phyloP scores from a whole-genome alignment of 2,888 invertebrate species.

The Scotopteryx bipunctaria region DNA sequence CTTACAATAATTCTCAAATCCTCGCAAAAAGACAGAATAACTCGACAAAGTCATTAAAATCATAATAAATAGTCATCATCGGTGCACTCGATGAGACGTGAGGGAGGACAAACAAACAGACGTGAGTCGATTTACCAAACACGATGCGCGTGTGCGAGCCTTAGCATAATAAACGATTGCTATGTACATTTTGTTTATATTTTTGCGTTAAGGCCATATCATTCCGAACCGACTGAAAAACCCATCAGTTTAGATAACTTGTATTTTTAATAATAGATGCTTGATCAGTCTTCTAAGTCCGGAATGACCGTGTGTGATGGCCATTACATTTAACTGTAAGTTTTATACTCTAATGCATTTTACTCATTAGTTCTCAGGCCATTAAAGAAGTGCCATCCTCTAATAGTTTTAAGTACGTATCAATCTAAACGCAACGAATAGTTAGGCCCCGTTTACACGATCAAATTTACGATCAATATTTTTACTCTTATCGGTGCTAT shows the following conservation, averaged over 20 bases:
- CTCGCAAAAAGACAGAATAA: conserved; percentile 58
- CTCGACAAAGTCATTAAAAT: conserved; percentile 66
- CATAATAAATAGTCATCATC: conserved; percentile 68
- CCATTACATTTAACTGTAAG: conserved; percentile 60
- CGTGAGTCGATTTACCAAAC: conserved; percentile 82
- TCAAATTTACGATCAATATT: conserved; percentile 41
- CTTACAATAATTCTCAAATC: conserved; percentile 60
- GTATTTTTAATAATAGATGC: too few species aligned
- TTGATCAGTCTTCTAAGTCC: conserved; percentile 41
- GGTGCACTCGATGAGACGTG: conserved; percentile 61
- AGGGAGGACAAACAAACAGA: conserved; percentile 66
- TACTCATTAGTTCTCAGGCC: conserved; percentile 83
- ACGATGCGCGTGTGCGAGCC: conserved; percentile 75
- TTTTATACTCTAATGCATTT: conserved; percentile 79
- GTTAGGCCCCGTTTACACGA: conserved; percentile 42
- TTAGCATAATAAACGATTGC: conserved; percentile 66
- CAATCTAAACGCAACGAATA: conserved; percentile 64
- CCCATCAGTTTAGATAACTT: background rate
- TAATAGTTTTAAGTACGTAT: conserved; percentile 76
- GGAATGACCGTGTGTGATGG: conserved; percentile 27
- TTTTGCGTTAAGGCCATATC: conserved; percentile 41
- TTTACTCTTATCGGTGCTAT: conserved; percentile 63
- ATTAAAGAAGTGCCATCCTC: conserved; percentile 82
- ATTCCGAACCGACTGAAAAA: conserved; percentile 28
- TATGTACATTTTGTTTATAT: conserved; percentile 65